These are phyloP conservation scores for Pelecanoides urinatrix DNA, from an alignment of 2,113 vertebrate species.

Conservation along the genomic window DNA sequence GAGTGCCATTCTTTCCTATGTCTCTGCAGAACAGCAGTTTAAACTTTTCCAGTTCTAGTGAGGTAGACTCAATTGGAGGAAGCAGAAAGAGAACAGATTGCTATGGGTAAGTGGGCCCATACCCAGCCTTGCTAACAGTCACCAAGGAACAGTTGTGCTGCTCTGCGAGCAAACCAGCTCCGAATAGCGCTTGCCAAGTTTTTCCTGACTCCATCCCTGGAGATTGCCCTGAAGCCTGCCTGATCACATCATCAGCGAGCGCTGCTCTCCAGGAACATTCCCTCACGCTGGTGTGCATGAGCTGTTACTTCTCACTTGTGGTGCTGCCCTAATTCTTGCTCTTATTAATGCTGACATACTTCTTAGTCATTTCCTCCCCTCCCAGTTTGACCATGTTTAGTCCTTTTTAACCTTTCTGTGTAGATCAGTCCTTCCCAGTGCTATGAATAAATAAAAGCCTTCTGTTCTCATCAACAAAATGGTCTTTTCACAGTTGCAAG, in stretches of 20 bases:
- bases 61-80: not conserved
- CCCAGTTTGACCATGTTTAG: not conserved
- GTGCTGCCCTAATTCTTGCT: not conserved
- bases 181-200: not conserved
- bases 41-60: not conserved
- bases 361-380: not conserved
- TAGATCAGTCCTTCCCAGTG: not conserved
- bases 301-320: not conserved
- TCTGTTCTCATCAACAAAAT: conserved; percentile 43
- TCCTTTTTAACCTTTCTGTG: conserved; percentile 32
- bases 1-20: not conserved
- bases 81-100: not conserved
- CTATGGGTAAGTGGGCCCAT: not conserved
- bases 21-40: not conserved
- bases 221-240: not conserved
- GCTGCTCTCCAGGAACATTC: not conserved
- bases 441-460: conserved; percentile 57
- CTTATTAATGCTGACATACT: not conserved
- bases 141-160: not conserved
- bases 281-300: not conserved
- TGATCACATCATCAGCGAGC: not conserved
- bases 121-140: not conserved
- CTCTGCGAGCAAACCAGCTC: not conserved
- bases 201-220: not conserved
- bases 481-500: conserved; percentile 35